phyloP scores from a whole-genome alignment of 2,113 vertebrate genomes.

The Gymnogyps californianus region DNA sequence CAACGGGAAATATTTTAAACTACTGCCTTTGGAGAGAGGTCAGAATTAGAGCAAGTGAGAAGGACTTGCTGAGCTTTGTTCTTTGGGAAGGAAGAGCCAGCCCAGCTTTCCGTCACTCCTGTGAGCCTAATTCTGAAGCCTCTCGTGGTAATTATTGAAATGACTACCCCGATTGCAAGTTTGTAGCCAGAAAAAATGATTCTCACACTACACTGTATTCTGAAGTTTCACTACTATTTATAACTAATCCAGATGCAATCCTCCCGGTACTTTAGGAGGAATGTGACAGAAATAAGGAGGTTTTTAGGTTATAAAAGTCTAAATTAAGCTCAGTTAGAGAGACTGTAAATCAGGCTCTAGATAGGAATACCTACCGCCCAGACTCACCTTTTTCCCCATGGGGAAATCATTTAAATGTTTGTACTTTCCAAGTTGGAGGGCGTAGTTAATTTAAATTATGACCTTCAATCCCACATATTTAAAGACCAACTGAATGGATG shows the following conservation, averaged over 20 bases:
- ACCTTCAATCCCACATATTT: constrained; percentile 23
- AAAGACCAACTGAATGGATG: constrained; percentile 43
- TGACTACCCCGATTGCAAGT: constrained; percentile 1
- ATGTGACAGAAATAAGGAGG: constrained; percentile 54
- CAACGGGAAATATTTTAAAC: background rate
- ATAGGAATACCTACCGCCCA: constrained; percentile 37
- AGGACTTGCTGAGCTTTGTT: constrained; percentile 47
- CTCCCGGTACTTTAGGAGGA: constrained; percentile 42
- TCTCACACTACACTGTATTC: background rate
- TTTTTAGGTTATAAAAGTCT: constrained; percentile 67
- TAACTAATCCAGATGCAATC: constrained; percentile 62
- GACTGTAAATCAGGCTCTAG: constrained; percentile 27
- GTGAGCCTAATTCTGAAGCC: constrained; percentile 8
- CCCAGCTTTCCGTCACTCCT: background rate
- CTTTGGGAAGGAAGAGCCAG: constrained; percentile 27
- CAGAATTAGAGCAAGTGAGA: constrained; percentile 25
- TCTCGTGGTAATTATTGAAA: constrained; percentile 34
- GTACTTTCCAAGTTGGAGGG: constrained; percentile 49
- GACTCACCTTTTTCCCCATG: constrained; percentile 15
- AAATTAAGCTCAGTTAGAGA: constrained; percentile 64
- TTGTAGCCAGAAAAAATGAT: constrained; percentile 22
- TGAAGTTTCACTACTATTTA: constrained; percentile 57
- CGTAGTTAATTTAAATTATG: constrained; percentile 60
- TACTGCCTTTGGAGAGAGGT: constrained; percentile 45
- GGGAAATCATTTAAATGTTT: constrained; percentile 63